phyloP scores from a whole-genome alignment of 1,140 invertebrate genomes.

The Drosophila bipectinata region DNA sequence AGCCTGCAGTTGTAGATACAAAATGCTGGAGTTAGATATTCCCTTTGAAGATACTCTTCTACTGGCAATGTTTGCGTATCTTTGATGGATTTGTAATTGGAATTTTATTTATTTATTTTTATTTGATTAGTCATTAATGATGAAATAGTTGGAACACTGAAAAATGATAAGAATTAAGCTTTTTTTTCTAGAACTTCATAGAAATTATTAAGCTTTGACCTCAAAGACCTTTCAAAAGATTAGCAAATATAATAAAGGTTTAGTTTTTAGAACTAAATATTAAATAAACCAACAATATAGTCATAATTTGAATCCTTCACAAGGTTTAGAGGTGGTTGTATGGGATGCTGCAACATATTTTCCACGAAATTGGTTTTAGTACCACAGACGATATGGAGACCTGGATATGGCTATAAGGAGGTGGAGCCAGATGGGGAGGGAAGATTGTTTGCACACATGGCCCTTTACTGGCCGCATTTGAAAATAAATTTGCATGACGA shows the following conservation, averaged over 20 bases:
- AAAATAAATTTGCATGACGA: constrained; percentile 78
- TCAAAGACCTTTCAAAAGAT: too few species aligned
- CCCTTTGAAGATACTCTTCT: constrained; percentile 36
- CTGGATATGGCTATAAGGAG: background rate
- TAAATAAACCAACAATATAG: background rate
- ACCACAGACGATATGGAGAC: constrained; percentile 9
- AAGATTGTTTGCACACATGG: constrained; percentile 64
- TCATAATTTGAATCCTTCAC: background rate
- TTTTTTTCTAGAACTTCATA: too few species aligned
- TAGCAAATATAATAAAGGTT: too few species aligned
- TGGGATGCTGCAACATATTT: constrained; percentile 44
- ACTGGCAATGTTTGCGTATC: constrained; percentile 5
- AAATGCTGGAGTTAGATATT: constrained; percentile 1
- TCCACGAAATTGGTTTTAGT: constrained; percentile 75
- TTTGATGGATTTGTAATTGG: constrained; percentile 61
- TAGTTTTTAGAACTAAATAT: background rate
- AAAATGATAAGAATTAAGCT: too few species aligned
- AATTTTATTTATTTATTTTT: constrained; percentile 8
- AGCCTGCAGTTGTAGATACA: background rate
- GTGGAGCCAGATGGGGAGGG: background rate
- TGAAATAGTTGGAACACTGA: background rate
- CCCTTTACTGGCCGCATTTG: constrained; percentile 67
- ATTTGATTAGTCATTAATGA: constrained; percentile 14
- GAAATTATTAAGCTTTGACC: too few species aligned
- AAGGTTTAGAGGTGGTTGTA: too few species aligned